phyloP scores from a whole-genome alignment of 2,797 vertebrate species.

The Lycodopsis pacificus region DNA sequence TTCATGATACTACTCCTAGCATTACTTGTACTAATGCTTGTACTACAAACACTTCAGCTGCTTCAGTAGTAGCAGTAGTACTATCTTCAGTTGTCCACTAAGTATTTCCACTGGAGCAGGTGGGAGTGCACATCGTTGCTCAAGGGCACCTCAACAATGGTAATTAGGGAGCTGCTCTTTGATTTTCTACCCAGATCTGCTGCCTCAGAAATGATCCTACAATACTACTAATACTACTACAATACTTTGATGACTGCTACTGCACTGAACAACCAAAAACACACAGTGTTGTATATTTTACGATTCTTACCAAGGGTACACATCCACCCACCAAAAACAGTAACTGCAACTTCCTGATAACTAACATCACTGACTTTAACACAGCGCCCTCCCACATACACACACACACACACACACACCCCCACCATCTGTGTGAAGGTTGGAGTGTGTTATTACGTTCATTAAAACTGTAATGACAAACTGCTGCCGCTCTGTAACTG shows the following conservation, averaged over 20 bases:
- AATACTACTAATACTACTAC: conserved; percentile 7
- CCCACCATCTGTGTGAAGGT: conserved; percentile 29
- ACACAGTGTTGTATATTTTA: background rate
- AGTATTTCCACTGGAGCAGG: conserved; percentile 14
- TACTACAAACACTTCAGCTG: background rate
- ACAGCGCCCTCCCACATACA: conserved; percentile 5
- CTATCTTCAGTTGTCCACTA: background rate
- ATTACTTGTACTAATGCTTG: background rate
- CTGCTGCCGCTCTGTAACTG: conserved; percentile 43
- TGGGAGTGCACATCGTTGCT: conserved; percentile 24
- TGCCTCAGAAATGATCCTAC: conserved; percentile 6
- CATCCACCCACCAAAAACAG: background rate
- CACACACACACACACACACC: conserved; percentile 7
- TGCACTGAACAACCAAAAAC: background rate
- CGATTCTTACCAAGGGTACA: background rate
- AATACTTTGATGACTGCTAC: background rate
- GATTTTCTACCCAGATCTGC: background rate
- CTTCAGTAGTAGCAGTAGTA: background rate
- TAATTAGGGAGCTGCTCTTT: conserved; percentile 27
- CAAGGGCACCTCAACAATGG: conserved; percentile 10
- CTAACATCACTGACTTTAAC: conserved; percentile 14
- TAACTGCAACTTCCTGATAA: conserved; percentile 58
- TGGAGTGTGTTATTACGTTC: conserved; percentile 70
- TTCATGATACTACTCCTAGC: background rate
- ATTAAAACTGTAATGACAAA: conserved; percentile 73